A percentile compares a stretch with the other conserved stretches of the same genome.
Evolutionary conservation across 2,888 invertebrate genomes (phyloP).

Genomic region (Podotricha telesiphe): DNA sequence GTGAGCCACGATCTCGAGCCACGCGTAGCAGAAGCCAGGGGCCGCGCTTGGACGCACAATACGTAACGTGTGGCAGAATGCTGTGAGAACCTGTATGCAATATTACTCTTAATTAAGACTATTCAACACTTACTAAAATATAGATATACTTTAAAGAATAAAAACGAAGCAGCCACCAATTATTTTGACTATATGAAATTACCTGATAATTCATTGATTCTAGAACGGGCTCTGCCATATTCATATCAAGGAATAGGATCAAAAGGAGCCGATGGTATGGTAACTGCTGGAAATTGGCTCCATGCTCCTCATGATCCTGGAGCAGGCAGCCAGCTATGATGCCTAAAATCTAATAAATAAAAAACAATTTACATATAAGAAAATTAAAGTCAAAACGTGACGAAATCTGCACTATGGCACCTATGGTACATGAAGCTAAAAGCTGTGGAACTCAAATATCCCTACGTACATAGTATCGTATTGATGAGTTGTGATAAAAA

Average conservation of each 20-base stretch:
- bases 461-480: too few species aligned
- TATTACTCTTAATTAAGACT: too few species aligned
- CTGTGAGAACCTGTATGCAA: conserved; percentile 88
- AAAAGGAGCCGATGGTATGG: conserved; percentile 98
- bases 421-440: too few species aligned
- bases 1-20: conserved; percentile 99
- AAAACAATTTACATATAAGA: conserved; percentile 23
- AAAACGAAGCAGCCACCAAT: too few species aligned
- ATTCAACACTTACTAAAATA: too few species aligned
- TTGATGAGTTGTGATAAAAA: too few species aligned
- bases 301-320: conserved; percentile 97
- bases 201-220: conserved; percentile 96
- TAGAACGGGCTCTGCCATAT: conserved; percentile 95
- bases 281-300: conserved; percentile 96
- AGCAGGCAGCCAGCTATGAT: conserved; percentile 97
- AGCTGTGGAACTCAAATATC: too few species aligned
- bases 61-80: conserved; percentile 97
- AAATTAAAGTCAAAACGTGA: too few species aligned
- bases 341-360: conserved; percentile 86
- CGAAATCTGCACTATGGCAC: too few species aligned
- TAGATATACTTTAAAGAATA: too few species aligned
- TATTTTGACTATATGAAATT: not conserved
- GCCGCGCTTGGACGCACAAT: conserved; percentile 96
- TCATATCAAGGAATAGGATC: conserved; percentile 98
- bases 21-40: conserved; percentile 98